Conservation (phyloP, 2,797 vertebrate species). For the Fistularia commersonii region DNA sequence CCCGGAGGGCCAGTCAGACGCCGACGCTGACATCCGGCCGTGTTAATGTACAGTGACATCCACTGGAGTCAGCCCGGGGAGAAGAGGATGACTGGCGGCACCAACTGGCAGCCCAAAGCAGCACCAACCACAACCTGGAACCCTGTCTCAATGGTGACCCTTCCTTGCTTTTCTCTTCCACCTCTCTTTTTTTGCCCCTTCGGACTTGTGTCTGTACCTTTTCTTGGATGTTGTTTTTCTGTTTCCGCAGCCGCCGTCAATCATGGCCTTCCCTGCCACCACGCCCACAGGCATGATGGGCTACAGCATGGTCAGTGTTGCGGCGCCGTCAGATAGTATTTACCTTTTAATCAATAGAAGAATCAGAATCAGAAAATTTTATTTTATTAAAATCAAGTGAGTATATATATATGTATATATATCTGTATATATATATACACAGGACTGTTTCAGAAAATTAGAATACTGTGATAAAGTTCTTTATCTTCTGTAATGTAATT, state of each 20-base stretch:
- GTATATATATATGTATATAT: no score
- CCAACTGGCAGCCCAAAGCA: conserved; percentile 98
- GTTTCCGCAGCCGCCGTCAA: conserved; percentile 82
- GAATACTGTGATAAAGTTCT: no score
- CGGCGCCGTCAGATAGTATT: no score
- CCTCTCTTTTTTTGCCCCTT: background rate
- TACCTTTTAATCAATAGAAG: background rate
- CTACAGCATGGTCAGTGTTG: conserved; percentile 88
- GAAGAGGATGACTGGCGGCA: conserved; percentile 96
- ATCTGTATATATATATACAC: no score
- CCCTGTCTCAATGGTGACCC: conserved; percentile 91
- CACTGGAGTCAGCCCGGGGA: conserved; percentile 99
- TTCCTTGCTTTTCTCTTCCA: conserved; percentile 8
- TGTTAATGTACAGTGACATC: conserved; percentile 87
- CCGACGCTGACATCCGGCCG: conserved; percentile 44
- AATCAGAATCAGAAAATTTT: no score
- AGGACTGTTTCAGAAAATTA: no score
- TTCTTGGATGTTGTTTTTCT: conserved; percentile 35
- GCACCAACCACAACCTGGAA: conserved; percentile 96
- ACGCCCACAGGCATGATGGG: conserved; percentile 98
- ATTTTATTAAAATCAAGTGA: no score
- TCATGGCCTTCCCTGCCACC: conserved; percentile 97
- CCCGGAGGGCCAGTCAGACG: conserved; percentile 18
- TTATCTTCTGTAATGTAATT: no score
- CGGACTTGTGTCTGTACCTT: background rate